Conservation (phyloP, 2,888 invertebrate genomes). For the Athalia circularis region DNA sequence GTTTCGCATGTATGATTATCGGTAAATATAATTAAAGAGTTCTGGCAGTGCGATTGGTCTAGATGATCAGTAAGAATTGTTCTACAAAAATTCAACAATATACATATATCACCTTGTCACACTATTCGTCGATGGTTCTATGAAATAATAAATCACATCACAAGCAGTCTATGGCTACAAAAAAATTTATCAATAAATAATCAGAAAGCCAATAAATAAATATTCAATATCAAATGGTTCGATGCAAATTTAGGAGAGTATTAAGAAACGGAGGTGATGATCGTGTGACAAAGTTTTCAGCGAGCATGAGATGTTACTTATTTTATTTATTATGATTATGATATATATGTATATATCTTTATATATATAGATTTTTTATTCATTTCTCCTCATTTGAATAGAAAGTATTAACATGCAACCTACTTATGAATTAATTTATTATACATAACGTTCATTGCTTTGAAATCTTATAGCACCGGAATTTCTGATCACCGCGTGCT, state of each 20-base stretch:
- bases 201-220: too few species aligned
- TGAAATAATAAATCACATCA: background rate
- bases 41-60: conserved; percentile 3
- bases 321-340: background rate
- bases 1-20: too few species aligned
- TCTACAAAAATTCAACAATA: background rate
- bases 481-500: background rate
- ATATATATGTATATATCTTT: background rate
- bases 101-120: background rate
- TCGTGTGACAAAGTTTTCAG: conserved; percentile 6
- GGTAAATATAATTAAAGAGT: background rate
- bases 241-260: too few species aligned
- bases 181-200: too few species aligned
- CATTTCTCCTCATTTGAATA: background rate
- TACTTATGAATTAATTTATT: conserved; percentile 25
- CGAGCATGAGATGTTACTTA: background rate
- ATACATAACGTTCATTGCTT: conserved; percentile 38
- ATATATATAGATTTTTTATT: background rate
- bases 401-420: conserved; percentile 23
- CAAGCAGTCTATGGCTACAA: too few species aligned
- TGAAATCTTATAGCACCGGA: background rate
- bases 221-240: too few species aligned
- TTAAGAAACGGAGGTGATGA: background rate
- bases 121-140: background rate
- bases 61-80: background rate